These are phyloP conservation scores for Anguilla marmorata DNA, from an alignment of 2,797 vertebrate species.

Conservation along the genomic window DNA sequence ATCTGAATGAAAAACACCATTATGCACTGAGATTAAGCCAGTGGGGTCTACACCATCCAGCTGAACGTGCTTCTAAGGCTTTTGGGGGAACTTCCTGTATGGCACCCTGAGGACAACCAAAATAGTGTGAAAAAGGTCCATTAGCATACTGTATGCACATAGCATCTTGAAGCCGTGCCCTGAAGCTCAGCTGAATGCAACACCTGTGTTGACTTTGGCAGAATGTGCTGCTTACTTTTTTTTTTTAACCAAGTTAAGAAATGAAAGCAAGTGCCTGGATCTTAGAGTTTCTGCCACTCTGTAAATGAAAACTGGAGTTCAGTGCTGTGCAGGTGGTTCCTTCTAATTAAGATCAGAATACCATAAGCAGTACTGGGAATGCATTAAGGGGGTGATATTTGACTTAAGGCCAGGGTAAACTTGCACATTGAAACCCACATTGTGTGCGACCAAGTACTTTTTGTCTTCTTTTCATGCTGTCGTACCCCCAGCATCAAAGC, in stretches of 20 bases:
- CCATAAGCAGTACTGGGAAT: not conserved
- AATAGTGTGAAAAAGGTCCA: slow-evolving; percentile 55
- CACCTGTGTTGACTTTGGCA: slow-evolving; percentile 70
- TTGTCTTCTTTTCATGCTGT: not conserved
- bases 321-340: slow-evolving; percentile 6
- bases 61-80: slow-evolving; percentile 47
- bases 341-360: not conserved
- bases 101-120: slow-evolving; percentile 50
- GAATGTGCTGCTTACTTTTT: slow-evolving; percentile 46
- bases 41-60: slow-evolving; percentile 41
- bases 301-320: slow-evolving; percentile 54
- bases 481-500: not conserved
- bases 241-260: slow-evolving; percentile 43
- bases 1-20: not conserved
- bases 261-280: slow-evolving; percentile 49
- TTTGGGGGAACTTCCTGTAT: slow-evolving; percentile 50
- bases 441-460: not conserved
- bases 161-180: slow-evolving; percentile 52
- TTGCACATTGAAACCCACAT: not conserved
- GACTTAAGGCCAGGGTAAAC: not conserved
- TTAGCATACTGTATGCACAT: slow-evolving; percentile 62
- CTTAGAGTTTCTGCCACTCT: slow-evolving; percentile 22
- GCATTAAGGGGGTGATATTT: not conserved
- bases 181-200: slow-evolving; percentile 47
- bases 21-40: slow-evolving; percentile 30